Evolutionary conservation across 2,113 vertebrate genomes (phyloP).

Genomic region (Psettodes erumei): DNA sequence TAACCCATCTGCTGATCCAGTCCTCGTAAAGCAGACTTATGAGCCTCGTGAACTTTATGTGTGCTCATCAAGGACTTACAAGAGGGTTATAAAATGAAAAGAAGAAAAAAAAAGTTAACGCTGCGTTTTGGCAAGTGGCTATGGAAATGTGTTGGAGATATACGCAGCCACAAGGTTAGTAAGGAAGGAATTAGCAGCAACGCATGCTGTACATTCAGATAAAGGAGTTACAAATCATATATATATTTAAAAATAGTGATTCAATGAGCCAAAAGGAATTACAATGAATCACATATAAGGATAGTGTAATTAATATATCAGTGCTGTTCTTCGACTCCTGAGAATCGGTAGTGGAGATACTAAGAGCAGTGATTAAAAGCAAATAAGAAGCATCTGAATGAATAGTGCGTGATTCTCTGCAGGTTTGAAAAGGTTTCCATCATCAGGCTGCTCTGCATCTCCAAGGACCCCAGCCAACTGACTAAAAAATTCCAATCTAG

Average conservation of each 20-base stretch:
- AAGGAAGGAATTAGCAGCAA: conserved; percentile 53
- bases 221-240: conserved; percentile 29
- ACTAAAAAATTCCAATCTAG: conserved; percentile 38
- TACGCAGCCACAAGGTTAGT: conserved; percentile 30
- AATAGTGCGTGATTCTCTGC: conserved; percentile 36
- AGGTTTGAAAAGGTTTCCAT: conserved; percentile 55
- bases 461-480: conserved; percentile 8
- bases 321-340: conserved; percentile 31
- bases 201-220: background rate
- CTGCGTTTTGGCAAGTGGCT: conserved; percentile 48
- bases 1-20: conserved; percentile 66
- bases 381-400: conserved; percentile 48
- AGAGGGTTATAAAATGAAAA: conserved; percentile 60
- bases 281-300: conserved; percentile 41
- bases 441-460: conserved; percentile 32
- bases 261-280: conserved; percentile 10
- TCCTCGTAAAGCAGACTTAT: conserved; percentile 64
- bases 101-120: conserved; percentile 43
- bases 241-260: conserved; percentile 27
- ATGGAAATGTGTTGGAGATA: conserved; percentile 32
- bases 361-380: conserved; percentile 48
- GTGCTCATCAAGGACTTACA: conserved; percentile 54
- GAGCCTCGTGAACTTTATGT: conserved; percentile 59
- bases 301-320: conserved; percentile 50
- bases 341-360: conserved; percentile 22